A percentile compares a stretch with the other conserved stretches of the same genome.
These are phyloP conservation scores for Euwallacea similis DNA, from an alignment of 1,140 invertebrate species.

Conservation along the genomic window DNA sequence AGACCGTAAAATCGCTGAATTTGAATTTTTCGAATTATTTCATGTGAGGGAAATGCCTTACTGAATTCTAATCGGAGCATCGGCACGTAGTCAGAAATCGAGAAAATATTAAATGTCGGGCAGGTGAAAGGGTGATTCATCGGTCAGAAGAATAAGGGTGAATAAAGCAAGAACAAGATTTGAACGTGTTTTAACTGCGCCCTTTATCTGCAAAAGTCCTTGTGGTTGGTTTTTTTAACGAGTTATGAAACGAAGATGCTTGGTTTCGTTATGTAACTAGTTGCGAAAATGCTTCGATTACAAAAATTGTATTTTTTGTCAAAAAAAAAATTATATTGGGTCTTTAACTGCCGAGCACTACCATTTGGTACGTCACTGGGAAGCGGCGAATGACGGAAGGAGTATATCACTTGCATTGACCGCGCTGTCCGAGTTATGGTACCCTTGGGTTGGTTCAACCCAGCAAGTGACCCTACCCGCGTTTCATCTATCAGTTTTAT, in stretches of 20 bases:
- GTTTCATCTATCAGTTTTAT: slow-evolving; percentile 37
- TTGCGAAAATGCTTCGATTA: too few relatives aligned
- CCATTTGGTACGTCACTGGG: slow-evolving; percentile 28
- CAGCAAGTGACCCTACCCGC: slow-evolving; percentile 37
- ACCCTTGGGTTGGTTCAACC: slow-evolving; percentile 39
- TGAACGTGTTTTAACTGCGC: too few relatives aligned
- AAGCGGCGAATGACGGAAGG: slow-evolving; percentile 20
- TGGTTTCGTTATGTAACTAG: too few relatives aligned
- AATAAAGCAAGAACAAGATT: too few relatives aligned
- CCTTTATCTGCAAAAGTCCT: too few relatives aligned
- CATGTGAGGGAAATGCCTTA: slow-evolving; percentile 1
- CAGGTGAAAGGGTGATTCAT: neutral
- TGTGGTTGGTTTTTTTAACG: too few relatives aligned
- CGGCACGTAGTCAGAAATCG: neutral
- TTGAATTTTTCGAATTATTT: slow-evolving; percentile 15
- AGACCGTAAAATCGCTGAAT: slow-evolving; percentile 7
- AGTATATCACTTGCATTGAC: slow-evolving; percentile 32
- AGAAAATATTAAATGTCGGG: neutral
- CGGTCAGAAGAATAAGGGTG: too few relatives aligned
- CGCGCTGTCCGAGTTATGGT: slow-evolving; percentile 36
- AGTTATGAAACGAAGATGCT: too few relatives aligned
- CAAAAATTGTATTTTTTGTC: too few relatives aligned
- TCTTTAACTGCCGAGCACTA: too few relatives aligned
- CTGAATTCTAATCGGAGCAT: neutral
- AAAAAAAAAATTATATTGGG: too few relatives aligned